Conservation (phyloP, 1,140 invertebrate species). For the Hestina assimilis region DNA sequence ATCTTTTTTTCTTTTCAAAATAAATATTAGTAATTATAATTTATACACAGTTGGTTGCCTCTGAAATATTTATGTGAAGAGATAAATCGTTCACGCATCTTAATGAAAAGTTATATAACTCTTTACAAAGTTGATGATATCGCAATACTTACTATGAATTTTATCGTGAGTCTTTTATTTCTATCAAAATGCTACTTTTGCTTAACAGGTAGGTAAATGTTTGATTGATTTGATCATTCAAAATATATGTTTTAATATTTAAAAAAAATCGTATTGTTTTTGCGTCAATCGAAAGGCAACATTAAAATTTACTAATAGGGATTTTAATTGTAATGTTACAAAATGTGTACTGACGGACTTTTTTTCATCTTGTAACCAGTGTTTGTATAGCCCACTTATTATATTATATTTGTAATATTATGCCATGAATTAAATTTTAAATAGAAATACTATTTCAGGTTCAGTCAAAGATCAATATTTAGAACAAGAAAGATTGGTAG, state of each 20-base stretch:
- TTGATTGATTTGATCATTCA: too few species aligned
- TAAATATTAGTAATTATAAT: not conserved
- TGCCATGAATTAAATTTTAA: not conserved
- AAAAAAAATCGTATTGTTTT: too few species aligned
- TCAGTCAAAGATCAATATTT: not conserved
- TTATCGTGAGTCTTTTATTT: slow-evolving; percentile 17
- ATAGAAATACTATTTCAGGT: not conserved
- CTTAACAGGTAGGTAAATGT: slow-evolving; percentile 3
- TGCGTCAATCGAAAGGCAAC: too few species aligned
- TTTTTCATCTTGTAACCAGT: too few species aligned
- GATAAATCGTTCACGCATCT: slow-evolving; percentile 15
- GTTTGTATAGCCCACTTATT: too few species aligned
- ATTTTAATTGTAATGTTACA: too few species aligned
- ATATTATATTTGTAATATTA: too few species aligned
- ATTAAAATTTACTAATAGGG: too few species aligned
- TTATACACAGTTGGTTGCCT: slow-evolving; percentile 11
- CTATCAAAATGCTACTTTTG: slow-evolving; percentile 11
- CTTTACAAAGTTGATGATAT: slow-evolving; percentile 1
- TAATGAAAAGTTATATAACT: slow-evolving; percentile 26
- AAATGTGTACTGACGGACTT: too few species aligned
- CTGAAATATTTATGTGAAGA: slow-evolving; percentile 20
- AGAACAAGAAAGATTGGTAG: slow-evolving; percentile 55
- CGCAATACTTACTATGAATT: slow-evolving; percentile 30
- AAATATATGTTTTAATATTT: too few species aligned
- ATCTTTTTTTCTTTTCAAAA: not conserved